Evolutionary conservation across 2,797 vertebrate genomes (phyloP), one percentile per base, ranked within the genome.

Genomic region (Ispidina lecontei): DNA sequence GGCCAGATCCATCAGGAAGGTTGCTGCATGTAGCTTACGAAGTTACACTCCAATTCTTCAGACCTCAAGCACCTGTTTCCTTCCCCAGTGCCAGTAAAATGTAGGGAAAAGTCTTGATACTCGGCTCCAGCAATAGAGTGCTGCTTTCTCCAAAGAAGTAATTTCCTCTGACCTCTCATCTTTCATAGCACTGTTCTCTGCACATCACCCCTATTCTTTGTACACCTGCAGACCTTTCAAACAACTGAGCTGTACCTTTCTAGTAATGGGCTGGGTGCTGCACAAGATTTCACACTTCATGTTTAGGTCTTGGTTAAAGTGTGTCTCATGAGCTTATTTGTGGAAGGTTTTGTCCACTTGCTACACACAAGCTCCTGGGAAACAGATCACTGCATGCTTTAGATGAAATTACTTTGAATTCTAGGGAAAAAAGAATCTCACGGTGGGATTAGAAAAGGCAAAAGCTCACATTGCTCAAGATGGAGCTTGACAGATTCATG

Each of bases 401-500:
- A 70, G 80, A 94, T 41, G 80, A 25, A 84, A 94, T 82, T 52
- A 84, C 52, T 56, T 62, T 31, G 44, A 93, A 90, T 63, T 89
- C 56, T 5, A 0, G 22, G 0, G 16, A 85, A 85, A 87, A 87
- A 70, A 29, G 56, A 60, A 68, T 64, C 58, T 62, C 72, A n/a
- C 7, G 25, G 77, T 0, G 1, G 77, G 68, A 93, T 86, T 56
- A 70, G 91, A 91, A 84, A 91, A 76, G 64, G 88, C 71, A 93
- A 94, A 90, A 87, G 64, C 71, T 79, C 70, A n/a, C 6, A 69
- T 8, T 83, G 52, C 81, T 90, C 0, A 0, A 76, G 89, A 94
- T 76, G 56, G 56, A 78, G 71, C 68, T 56, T 76, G 91, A 94
- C 91, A 94, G 88, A 76, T 44, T 87, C 88, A 33, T 46, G 93